phyloP scores from a whole-genome alignment of 2,113 vertebrate species.

The Poeciliopsis turrubarensis region DNA sequence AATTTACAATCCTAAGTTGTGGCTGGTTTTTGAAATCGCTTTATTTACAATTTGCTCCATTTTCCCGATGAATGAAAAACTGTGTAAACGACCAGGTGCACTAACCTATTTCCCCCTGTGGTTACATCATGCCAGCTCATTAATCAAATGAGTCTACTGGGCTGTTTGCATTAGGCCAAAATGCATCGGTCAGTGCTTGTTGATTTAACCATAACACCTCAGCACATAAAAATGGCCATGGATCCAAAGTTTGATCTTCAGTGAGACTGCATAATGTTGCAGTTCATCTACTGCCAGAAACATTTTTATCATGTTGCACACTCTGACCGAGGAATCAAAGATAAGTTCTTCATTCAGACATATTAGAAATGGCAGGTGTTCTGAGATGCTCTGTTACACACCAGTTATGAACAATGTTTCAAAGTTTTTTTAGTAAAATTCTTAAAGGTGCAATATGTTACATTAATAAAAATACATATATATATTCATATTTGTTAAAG shows the following conservation, averaged over 20 bases:
- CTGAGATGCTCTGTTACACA: neutral
- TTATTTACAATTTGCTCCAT: slow-evolving; percentile 45
- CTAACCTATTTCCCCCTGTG: slow-evolving; percentile 57
- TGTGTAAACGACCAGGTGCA: slow-evolving; percentile 68
- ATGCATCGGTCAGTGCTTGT: slow-evolving; percentile 64
- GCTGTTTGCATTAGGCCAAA: slow-evolving; percentile 69
- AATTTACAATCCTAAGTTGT: slow-evolving; percentile 36
- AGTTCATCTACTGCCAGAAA: slow-evolving; percentile 19
- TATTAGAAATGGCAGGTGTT: neutral
- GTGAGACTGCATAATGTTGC: slow-evolving; percentile 36
- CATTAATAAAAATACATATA: no score
- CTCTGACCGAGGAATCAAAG: neutral
- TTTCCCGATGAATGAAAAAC: slow-evolving; percentile 71
- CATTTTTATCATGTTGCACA: slow-evolving; percentile 5
- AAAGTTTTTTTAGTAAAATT: neutral
- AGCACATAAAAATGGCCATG: slow-evolving; percentile 55
- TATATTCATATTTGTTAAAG: no score
- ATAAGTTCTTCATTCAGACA: neutral
- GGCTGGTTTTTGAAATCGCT: slow-evolving; percentile 25
- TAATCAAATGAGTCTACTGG: slow-evolving; percentile 70
- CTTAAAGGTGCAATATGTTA: neutral
- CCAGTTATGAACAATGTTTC: neutral
- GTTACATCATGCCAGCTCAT: slow-evolving; percentile 74
- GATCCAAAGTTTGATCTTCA: slow-evolving; percentile 63
- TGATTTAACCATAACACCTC: slow-evolving; percentile 72